Percentiles rank a stretch among this genome's conserved stretches.
Evolutionary conservation across 2,888 invertebrate species (phyloP).

Genomic region (Entomobrya proxima): DNA sequence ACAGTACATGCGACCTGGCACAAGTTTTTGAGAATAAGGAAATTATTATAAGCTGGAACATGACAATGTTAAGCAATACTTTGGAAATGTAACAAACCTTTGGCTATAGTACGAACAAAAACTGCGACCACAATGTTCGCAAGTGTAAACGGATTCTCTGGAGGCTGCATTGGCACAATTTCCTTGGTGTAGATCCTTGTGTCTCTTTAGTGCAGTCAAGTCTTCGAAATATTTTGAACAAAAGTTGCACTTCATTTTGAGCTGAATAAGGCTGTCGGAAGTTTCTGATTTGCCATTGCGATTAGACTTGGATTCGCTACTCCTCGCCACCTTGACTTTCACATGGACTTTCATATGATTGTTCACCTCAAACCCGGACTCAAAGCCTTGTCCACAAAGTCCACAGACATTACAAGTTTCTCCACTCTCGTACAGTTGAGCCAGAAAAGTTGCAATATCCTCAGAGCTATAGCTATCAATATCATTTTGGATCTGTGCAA

Average conservation of each 20-base stretch:
- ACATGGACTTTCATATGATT: constrained; percentile 27
- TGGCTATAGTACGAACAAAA: constrained; percentile 35
- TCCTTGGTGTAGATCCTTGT: neutral
- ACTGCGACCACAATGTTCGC: constrained; percentile 3
- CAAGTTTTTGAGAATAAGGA: too few relatives aligned
- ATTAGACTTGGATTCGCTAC: neutral
- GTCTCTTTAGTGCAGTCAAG: constrained; percentile 15
- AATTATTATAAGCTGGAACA: too few relatives aligned
- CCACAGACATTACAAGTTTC: constrained; percentile 16
- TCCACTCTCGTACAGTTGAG: constrained; percentile 1
- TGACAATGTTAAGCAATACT: too few relatives aligned
- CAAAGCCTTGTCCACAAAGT: constrained; percentile 10
- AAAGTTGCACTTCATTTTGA: constrained; percentile 38
- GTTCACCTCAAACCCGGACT: constrained; percentile 10
- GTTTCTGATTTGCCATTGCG: neutral
- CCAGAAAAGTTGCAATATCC: neutral
- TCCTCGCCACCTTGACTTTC: neutral
- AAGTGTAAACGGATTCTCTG: neutral
- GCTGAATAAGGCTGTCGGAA: constrained; percentile 2
- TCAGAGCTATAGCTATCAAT: neutral
- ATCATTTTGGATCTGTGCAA: constrained; percentile 4
- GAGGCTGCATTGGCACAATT: neutral
- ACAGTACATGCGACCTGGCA: constrained; percentile 2
- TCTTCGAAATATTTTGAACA: constrained; percentile 40
- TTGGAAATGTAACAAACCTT: too few relatives aligned